A percentile compares a stretch with the other conserved stretches of the same genome.
These are phyloP conservation scores for Pandemis cinnamomeana DNA, from an alignment of 2,888 invertebrate genomes.

Conservation along the genomic window DNA sequence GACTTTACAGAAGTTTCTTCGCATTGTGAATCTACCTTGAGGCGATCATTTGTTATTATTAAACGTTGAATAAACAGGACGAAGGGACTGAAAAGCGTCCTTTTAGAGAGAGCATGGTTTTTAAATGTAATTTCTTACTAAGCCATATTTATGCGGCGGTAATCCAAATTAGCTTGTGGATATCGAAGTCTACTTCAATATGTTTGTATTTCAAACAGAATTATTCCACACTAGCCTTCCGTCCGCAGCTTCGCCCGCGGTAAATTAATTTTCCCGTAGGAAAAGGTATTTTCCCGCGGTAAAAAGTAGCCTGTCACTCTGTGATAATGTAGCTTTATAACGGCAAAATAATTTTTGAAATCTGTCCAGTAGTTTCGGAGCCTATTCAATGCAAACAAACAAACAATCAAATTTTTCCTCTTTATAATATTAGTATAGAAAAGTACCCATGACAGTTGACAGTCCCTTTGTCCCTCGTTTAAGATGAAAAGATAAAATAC, in stretches of 20 bases:
- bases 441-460: neutral
- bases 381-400: too few relatives aligned
- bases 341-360: too few relatives aligned
- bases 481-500: neutral
- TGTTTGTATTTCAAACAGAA: too few relatives aligned
- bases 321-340: too few relatives aligned
- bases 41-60: neutral
- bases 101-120: neutral
- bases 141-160: neutral
- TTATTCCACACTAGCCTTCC: too few relatives aligned
- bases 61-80: neutral
- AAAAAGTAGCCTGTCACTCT: too few relatives aligned
- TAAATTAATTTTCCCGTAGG: too few relatives aligned
- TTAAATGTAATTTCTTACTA: neutral
- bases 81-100: neutral
- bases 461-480: neutral
- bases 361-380: too few relatives aligned
- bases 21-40: neutral
- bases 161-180: neutral
- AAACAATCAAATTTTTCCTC: too few relatives aligned
- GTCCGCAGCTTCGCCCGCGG: too few relatives aligned
- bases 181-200: neutral
- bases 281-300: too few relatives aligned
- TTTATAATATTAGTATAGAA: too few relatives aligned
- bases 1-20: neutral